phyloP scores from a whole-genome alignment of 2,888 invertebrate genomes.

The Dimorphilus gyrociliatus region DNA sequence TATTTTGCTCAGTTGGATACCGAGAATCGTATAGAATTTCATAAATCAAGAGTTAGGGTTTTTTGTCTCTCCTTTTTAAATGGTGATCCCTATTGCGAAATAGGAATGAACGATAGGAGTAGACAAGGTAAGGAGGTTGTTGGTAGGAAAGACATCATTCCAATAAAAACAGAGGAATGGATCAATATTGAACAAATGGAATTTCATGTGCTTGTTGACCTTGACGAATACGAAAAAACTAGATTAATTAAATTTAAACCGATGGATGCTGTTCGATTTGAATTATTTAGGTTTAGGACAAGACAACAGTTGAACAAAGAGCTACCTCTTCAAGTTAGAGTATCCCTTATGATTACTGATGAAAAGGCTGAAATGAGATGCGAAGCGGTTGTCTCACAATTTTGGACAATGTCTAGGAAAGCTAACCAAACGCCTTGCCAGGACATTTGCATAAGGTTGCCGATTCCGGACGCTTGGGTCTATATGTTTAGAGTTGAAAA shows the following conservation, averaged over 20 bases:
- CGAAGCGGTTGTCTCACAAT: conserved; percentile 89
- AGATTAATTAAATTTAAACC: conserved; percentile 47
- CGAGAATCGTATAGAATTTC: conserved; percentile 39
- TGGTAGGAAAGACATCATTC: conserved; percentile 94
- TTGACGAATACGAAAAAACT: conserved; percentile 60
- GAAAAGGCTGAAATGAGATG: conserved; percentile 75
- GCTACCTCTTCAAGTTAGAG: conserved; percentile 82
- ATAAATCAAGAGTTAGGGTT: conserved; percentile 80
- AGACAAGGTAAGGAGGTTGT: conserved; percentile 98
- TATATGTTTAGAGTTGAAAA: conserved; percentile 95
- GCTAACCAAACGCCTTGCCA: conserved; percentile 55
- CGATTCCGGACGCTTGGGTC: conserved; percentile 98
- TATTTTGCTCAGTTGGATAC: conserved; percentile 25
- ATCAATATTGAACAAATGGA: conserved; percentile 83
- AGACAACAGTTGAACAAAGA: conserved; percentile 56
- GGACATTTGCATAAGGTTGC: conserved; percentile 75
- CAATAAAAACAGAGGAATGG: conserved; percentile 84
- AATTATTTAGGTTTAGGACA: conserved; percentile 79
- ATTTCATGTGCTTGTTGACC: conserved; percentile 82
- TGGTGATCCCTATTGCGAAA: conserved; percentile 78
- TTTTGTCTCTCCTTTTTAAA: conserved; percentile 92
- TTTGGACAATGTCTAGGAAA: conserved; percentile 82
- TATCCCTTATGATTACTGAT: conserved; percentile 47
- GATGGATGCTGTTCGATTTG: conserved; percentile 92
- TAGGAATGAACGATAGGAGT: conserved; percentile 90